phyloP scores from a whole-genome alignment of 1,140 invertebrate genomes.

The Lethrus apterus region DNA sequence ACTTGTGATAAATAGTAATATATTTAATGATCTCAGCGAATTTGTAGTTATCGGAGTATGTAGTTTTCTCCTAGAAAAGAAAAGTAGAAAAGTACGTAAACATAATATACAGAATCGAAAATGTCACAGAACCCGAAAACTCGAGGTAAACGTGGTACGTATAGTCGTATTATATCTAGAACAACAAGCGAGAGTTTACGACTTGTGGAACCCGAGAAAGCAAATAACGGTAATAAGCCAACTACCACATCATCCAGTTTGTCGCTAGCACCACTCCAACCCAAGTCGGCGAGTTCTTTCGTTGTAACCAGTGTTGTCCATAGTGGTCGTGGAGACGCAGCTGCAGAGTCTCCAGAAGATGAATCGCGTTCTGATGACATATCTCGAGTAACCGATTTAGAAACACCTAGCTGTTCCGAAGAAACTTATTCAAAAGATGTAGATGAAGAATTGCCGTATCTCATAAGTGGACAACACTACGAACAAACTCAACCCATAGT shows the following conservation, averaged over 20 bases:
- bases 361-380: slow-evolving; percentile 87
- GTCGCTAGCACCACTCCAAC: slow-evolving; percentile 44
- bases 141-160: slow-evolving; percentile 2
- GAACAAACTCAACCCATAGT: neutral
- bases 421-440: slow-evolving; percentile 54
- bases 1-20: slow-evolving; percentile 5
- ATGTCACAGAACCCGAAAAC: slow-evolving; percentile 10
- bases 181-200: slow-evolving; percentile 71
- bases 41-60: slow-evolving; percentile 1
- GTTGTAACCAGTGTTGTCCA: slow-evolving; percentile 82
- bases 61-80: neutral
- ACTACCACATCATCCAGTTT: slow-evolving; percentile 13
- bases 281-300: slow-evolving; percentile 67
- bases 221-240: too few relatives aligned
- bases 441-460: slow-evolving; percentile 5
- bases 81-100: neutral
- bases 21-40: neutral
- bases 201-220: slow-evolving; percentile 50
- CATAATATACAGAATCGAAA: neutral
- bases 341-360: slow-evolving; percentile 88
- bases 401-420: slow-evolving; percentile 78
- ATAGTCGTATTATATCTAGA: slow-evolving; percentile 57
- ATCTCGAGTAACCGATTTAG: slow-evolving; percentile 74
- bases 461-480: neutral
- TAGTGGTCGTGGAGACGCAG: slow-evolving; percentile 58